phyloP scores from a whole-genome alignment of 2,113 vertebrate genomes.

The Tiliqua scincoides region DNA sequence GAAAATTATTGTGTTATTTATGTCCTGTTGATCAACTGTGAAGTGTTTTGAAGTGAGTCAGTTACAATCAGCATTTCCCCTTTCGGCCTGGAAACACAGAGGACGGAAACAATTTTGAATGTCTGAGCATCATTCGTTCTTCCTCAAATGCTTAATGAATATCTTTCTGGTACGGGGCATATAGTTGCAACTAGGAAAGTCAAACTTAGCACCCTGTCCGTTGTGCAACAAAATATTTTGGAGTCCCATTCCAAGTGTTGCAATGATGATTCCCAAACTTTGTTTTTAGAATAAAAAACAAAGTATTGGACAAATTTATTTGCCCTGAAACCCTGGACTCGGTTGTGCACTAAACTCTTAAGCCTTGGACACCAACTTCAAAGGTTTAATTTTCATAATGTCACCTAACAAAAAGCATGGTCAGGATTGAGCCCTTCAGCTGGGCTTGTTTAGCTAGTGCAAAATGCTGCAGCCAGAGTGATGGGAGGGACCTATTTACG shows the following conservation, averaged over 20 bases:
- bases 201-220: neutral
- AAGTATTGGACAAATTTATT: neutral
- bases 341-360: neutral
- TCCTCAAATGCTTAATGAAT: neutral
- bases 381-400: neutral
- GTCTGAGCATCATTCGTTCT: neutral
- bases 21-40: neutral
- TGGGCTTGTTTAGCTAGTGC: too few species aligned
- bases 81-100: neutral
- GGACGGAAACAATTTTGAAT: neutral
- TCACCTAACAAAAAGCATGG: too few species aligned
- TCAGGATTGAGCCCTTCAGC: too few species aligned
- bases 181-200: neutral
- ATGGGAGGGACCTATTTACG: too few species aligned
- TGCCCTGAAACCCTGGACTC: neutral
- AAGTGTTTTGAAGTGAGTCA: neutral
- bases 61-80: neutral
- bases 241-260: neutral
- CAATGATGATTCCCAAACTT: neutral
- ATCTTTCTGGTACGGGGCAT: neutral
- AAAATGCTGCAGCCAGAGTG: too few species aligned
- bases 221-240: neutral
- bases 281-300: neutral
- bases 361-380: neutral
- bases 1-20: slow-evolving; percentile 7